phyloP scores from a whole-genome alignment of 1,140 invertebrate genomes.

The Macrobrachium rosenbergii region DNA sequence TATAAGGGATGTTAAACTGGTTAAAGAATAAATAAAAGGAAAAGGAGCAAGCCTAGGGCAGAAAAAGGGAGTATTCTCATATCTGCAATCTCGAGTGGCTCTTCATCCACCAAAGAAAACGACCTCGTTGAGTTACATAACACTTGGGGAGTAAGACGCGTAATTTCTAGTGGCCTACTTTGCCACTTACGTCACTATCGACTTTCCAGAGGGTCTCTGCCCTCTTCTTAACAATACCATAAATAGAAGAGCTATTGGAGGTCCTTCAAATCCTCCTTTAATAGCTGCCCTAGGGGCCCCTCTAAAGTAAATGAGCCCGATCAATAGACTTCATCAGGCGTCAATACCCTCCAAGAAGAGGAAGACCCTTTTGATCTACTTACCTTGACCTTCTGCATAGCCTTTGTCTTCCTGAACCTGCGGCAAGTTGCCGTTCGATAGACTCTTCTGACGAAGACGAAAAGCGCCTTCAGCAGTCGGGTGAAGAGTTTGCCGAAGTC shows the following conservation, averaged over 20 bases:
- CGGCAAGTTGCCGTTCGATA: slow-evolving; percentile 88
- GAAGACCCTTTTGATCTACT: not conserved
- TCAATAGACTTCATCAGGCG: not conserved
- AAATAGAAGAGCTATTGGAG: not conserved
- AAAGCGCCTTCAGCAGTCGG: slow-evolving; percentile 92
- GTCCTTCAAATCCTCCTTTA: not conserved
- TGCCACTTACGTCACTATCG: too few relatives aligned
- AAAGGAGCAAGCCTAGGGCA: too few relatives aligned
- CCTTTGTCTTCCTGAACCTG: slow-evolving; percentile 80
- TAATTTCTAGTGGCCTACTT: too few relatives aligned
- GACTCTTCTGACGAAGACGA: slow-evolving; percentile 87
- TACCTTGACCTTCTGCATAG: slow-evolving; percentile 76
- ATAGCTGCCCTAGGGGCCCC: too few relatives aligned
- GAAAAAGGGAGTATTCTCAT: too few relatives aligned
- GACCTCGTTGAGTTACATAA: too few relatives aligned
- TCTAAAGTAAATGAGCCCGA: not conserved
- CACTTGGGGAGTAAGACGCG: too few relatives aligned
- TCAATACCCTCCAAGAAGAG: not conserved
- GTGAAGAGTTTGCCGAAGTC: slow-evolving; percentile 95
- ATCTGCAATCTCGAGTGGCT: too few relatives aligned
- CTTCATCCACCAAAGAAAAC: too few relatives aligned
- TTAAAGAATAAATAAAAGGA: not conserved
- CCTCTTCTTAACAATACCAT: too few relatives aligned
- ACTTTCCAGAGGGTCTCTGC: too few relatives aligned
- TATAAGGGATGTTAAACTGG: not conserved